A percentile compares a stretch with the other conserved stretches of the same genome.
Conservation (phyloP, 2,113 vertebrate genomes). For the Holacanthus passer region DNA sequence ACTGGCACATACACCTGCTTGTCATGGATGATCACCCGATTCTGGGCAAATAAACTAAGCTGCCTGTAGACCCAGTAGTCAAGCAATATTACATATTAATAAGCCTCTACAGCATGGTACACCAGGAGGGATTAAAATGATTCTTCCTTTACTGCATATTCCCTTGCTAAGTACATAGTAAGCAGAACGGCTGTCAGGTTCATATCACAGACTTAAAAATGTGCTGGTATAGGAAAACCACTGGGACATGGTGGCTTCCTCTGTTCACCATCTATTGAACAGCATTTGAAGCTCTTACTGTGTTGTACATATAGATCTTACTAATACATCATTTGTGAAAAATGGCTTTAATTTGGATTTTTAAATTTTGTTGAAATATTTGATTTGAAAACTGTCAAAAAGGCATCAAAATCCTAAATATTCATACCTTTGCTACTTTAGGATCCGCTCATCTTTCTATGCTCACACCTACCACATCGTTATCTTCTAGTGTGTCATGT, state of each 20-base stretch:
- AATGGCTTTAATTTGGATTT: not conserved
- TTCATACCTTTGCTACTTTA: not conserved
- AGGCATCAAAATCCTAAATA: not conserved
- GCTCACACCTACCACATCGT: not conserved
- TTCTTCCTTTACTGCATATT: slow-evolving; percentile 60
- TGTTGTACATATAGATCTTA: not conserved
- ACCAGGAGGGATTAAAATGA: slow-evolving; percentile 63
- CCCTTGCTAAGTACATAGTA: slow-evolving; percentile 31
- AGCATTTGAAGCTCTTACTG: not conserved
- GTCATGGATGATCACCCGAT: slow-evolving; percentile 72
- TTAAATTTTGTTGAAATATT: not conserved
- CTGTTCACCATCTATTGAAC: slow-evolving; percentile 8
- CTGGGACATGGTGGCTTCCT: not conserved
- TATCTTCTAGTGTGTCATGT: not conserved
- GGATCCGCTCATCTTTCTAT: not conserved
- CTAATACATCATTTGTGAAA: not conserved
- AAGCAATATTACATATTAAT: slow-evolving; percentile 80
- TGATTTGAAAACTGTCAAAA: not conserved
- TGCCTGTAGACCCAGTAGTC: slow-evolving; percentile 72
- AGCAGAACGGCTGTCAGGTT: slow-evolving; percentile 52
- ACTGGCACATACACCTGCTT: slow-evolving; percentile 79
- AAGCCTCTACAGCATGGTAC: slow-evolving; percentile 59
- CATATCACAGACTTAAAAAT: slow-evolving; percentile 37
- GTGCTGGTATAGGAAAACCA: slow-evolving; percentile 27
- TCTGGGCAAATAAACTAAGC: slow-evolving; percentile 80